Evolutionary conservation across 2,888 invertebrate species (phyloP), one percentile per base, ranked within the genome.

Genomic region (Ornithoptera priamus): DNA sequence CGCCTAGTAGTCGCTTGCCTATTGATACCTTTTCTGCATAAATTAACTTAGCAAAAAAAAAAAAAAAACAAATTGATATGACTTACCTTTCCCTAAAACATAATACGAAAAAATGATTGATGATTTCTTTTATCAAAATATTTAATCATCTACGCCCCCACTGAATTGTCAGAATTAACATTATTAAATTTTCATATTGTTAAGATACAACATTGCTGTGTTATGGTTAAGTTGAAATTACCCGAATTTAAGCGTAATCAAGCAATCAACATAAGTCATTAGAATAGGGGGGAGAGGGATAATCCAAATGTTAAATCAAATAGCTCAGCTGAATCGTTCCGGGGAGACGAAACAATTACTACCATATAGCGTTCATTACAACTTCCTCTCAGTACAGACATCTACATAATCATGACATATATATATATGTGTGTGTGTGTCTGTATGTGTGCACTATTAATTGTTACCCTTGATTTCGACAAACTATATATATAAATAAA

Each of bases 361-460:
- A 85, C 84, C 39, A 84, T 80, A 83, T 79, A 82, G 76, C 74
- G 77, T 75, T 87, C 85, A 83, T 88, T 88, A 88, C 77, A 87
- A 86, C 85, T 87, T 83, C 74, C 74, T 75, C 76, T 72, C 71
- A 71, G 46, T 50, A 12, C 62, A 68, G 72, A 66, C 62, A 62
- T 63, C 78, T 79, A 76, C 78, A 70, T 79, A 74, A 72, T 67
- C 46, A n/a, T 36, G 20, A 61, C 56, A 20, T 61, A 53, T n/a
- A 20, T 30, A 30, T 30, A 5, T 30, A 22, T 22, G 1, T 22
- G 1, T 22, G 1, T 22, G 1, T 22, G 1, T 17, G 20, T 53
- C 10, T 8, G 39, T 39, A 39, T 39, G 39, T 39, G 39, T 39
- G 10, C 8, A 10, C 39, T 10, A 39, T 8, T 39, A 39, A 39